Percentiles rank a stretch among this genome's conserved stretches.
Evolutionary conservation across 1,140 invertebrate genomes (phyloP).

Genomic region (Octopus sinensis): DNA sequence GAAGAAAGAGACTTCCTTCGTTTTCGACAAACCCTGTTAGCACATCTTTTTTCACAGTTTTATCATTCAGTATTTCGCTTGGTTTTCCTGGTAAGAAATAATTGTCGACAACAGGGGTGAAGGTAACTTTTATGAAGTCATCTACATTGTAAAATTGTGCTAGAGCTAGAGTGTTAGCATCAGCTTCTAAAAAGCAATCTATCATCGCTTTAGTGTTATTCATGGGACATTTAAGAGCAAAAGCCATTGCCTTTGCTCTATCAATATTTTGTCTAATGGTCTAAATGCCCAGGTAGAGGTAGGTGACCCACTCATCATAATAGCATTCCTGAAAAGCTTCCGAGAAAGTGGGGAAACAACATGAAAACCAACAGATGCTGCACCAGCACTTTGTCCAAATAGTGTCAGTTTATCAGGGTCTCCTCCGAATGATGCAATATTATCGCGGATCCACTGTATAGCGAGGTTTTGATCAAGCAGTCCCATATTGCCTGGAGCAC

Average conservation of each 20-base stretch:
- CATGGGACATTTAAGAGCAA: slow-evolving; percentile 22
- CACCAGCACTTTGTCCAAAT: slow-evolving; percentile 66
- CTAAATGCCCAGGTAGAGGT: slow-evolving; percentile 86
- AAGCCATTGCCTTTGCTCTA: slow-evolving; percentile 58
- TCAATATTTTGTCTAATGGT: slow-evolving; percentile 71
- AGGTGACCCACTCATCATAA: slow-evolving; percentile 62
- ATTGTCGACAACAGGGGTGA: slow-evolving; percentile 87
- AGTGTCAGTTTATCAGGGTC: slow-evolving; percentile 69
- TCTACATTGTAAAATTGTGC: slow-evolving; percentile 68
- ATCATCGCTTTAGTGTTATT: slow-evolving; percentile 65
- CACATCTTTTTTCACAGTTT: slow-evolving; percentile 88
- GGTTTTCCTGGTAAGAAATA: slow-evolving; percentile 70
- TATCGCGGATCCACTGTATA: slow-evolving; percentile 70
- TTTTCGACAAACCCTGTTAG: slow-evolving; percentile 88
- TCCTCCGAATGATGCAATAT: slow-evolving; percentile 72
- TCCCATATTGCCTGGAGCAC: slow-evolving; percentile 45
- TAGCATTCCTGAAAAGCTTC: slow-evolving; percentile 79
- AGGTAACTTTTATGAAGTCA: slow-evolving; percentile 66
- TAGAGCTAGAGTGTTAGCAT: slow-evolving; percentile 73
- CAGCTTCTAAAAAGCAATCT: slow-evolving; percentile 71
- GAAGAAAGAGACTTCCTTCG: slow-evolving; percentile 61
- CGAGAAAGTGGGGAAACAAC: slow-evolving; percentile 78
- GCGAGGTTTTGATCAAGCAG: slow-evolving; percentile 68
- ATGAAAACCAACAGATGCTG: slow-evolving; percentile 83
- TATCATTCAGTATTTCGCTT: slow-evolving; percentile 61